A percentile compares a stretch with the other conserved stretches of the same genome.
Evolutionary conservation across 2,888 invertebrate genomes (phyloP).

Genomic region (Drosophila setosimentum): DNA sequence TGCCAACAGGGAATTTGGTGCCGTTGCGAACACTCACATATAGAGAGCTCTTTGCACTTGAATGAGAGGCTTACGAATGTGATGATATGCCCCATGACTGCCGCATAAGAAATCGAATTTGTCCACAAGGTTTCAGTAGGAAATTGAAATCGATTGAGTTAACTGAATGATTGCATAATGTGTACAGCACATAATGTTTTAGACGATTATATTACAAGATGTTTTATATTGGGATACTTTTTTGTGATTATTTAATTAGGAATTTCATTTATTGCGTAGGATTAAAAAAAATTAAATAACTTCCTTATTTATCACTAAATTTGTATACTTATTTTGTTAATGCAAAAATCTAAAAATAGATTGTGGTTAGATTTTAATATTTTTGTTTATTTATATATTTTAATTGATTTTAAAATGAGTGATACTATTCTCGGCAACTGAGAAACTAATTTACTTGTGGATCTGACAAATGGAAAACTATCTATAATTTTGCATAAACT

Average conservation of each 20-base stretch:
- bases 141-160: conserved; percentile 5
- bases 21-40: conserved; percentile 52
- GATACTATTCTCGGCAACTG: neutral
- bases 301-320: neutral
- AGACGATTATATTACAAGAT: neutral
- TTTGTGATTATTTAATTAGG: neutral
- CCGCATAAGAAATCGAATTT: conserved; percentile 34
- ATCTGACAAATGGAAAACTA: no score
- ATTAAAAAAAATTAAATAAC: neutral
- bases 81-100: conserved; percentile 40
- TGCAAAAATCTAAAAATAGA: neutral
- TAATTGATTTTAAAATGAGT: neutral
- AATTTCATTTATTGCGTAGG: no score
- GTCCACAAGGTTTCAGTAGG: conserved; percentile 39
- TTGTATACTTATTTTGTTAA: neutral
- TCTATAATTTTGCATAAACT: no score
- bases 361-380: neutral
- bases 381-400: neutral
- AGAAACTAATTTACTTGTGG: neutral
- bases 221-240: neutral
- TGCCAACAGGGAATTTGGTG: conserved; percentile 42
- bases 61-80: conserved; percentile 45
- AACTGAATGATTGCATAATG: conserved; percentile 1
- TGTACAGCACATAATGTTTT: neutral
- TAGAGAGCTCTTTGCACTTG: conserved; percentile 53